Base-by-base conservation (phyloP, 2,113 vertebrate genomes). In the Motacilla alba region DNA sequence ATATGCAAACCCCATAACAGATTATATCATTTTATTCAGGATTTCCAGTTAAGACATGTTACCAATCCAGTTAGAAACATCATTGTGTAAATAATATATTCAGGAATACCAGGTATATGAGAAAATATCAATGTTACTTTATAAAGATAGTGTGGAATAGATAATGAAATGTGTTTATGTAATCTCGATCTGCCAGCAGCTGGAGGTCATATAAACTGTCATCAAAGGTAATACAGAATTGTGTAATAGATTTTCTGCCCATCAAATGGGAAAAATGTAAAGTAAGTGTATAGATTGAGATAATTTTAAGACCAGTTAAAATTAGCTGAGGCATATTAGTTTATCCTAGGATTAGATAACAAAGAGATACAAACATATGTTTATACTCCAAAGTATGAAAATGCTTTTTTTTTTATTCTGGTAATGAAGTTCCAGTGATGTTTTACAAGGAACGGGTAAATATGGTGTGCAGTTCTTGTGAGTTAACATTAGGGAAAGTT, bases 1-100 rank as follows among this genome's bases (percentile, higher is more conserved):
- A 35, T 41, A 39, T 2, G 2, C 17, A 52, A 67, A 59, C 2
- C 1, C 7, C 15, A 21, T 41, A 47, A n/a, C 1, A 27, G 19
- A 21, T 55, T 24, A 7, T 10, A 4, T 62, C 1, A 44, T 43
- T 64, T 31, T 26, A 58, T 60, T 83, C 16, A 17, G 11, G 7
- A 52, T 59, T 76, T 91, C 10, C 9, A 44, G 4, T 19, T 64
- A 47, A 91, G 18, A 17, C 6, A 4, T 24, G 3, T 31, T 62
- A 56, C 8, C 8, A 30, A 11, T 30, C 4, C 28, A 39, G 21
- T 50, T 8, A 55, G 35, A 78, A 82, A 35, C 1, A 68, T n/a
- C 53, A 23, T 74, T 31, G 20, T 63, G 24, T 63, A 56, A 80
- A 55, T 69, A 35, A 26, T 63, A 37, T 28, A 26, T 20, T 58